These are phyloP conservation scores for Microctonus brassicae DNA, from an alignment of 2,888 invertebrate genomes.

Conservation along the genomic window DNA sequence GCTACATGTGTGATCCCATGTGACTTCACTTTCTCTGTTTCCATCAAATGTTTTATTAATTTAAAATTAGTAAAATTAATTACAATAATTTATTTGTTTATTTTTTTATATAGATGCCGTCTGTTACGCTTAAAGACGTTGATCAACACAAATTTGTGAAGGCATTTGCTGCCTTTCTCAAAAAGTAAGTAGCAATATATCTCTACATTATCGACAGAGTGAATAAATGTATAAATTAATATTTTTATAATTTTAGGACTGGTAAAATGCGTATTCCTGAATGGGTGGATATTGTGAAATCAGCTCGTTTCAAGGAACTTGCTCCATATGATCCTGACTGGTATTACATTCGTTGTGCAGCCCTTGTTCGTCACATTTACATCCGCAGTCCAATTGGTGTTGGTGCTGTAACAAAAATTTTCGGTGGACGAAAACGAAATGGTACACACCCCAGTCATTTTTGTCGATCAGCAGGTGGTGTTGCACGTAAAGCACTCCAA, in stretches of 20 bases:
- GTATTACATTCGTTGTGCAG: slow-evolving; percentile 96
- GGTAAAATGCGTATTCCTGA: slow-evolving; percentile 98
- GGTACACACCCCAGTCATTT: slow-evolving; percentile 97
- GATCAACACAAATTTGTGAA: slow-evolving; percentile 98
- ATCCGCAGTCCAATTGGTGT: slow-evolving; percentile 96
- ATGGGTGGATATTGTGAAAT: slow-evolving; percentile 97
- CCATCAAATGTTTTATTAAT: too few relatives aligned
- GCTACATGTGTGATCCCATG: too few relatives aligned
- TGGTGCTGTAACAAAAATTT: slow-evolving; percentile 95
- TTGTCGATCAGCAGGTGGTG: slow-evolving; percentile 90
- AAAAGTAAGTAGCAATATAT: slow-evolving; percentile 84
- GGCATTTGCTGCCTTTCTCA: slow-evolving; percentile 95
- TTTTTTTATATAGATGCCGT: too few relatives aligned
- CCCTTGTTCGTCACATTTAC: slow-evolving; percentile 95
- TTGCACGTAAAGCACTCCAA: slow-evolving; percentile 94
- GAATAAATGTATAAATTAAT: too few relatives aligned
- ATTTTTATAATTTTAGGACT: slow-evolving; percentile 75
- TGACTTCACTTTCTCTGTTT: too few relatives aligned
- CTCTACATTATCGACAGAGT: background rate
- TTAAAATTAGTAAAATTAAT: too few relatives aligned
- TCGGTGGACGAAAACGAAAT: slow-evolving; percentile 95
- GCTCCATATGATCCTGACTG: slow-evolving; percentile 98
- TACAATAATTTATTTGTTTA: too few relatives aligned
- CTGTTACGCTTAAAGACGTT: slow-evolving; percentile 97
- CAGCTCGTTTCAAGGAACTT: slow-evolving; percentile 94